Conservation (phyloP, 1,140 invertebrate genomes). For the Chrysopa pallens region DNA sequence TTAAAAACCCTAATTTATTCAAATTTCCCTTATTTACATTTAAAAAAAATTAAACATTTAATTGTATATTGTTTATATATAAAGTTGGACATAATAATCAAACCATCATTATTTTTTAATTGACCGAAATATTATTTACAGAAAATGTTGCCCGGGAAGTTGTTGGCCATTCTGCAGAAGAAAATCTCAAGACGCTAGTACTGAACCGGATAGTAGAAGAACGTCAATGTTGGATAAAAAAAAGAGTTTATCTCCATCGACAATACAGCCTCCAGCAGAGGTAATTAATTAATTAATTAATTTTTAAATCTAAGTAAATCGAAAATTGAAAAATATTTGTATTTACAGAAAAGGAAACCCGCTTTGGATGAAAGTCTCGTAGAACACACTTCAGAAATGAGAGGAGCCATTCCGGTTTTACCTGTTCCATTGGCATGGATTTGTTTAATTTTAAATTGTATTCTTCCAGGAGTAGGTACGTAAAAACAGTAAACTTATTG, state of each 20-base stretch:
- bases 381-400: constrained; percentile 66
- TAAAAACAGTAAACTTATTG: background rate
- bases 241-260: constrained; percentile 33
- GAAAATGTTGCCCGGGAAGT: constrained; percentile 5
- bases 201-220: constrained; percentile 25
- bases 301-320: background rate
- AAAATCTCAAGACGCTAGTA: constrained; percentile 16
- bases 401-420: constrained; percentile 74
- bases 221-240: constrained; percentile 39
- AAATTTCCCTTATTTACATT: no score
- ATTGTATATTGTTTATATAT: no score
- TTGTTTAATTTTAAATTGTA: constrained; percentile 68
- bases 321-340: constrained; percentile 3
- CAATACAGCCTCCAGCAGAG: constrained; percentile 11
- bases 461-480: constrained; percentile 71
- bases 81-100: no score
- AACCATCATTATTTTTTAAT: no score
- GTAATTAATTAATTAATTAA: constrained; percentile 3
- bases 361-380: constrained; percentile 57
- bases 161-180: constrained; percentile 16
- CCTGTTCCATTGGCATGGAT: constrained; percentile 68
- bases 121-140: background rate
- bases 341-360: constrained; percentile 52
- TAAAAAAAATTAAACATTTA: no score
- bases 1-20: no score